phyloP scores from a whole-genome alignment of 2,797 vertebrate species.

The Epinephelus coioides region DNA sequence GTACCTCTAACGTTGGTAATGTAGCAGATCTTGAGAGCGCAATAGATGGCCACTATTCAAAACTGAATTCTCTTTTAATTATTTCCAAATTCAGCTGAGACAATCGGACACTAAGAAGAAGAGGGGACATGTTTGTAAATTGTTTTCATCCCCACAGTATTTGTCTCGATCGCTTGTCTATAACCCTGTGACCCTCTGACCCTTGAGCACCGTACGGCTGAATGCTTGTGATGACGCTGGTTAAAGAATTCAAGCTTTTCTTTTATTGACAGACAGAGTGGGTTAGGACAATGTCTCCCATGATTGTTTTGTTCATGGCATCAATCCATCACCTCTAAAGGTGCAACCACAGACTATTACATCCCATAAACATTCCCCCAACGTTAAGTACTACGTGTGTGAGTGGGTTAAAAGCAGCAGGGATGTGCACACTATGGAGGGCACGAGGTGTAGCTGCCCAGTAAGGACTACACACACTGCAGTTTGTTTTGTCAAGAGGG shows the following conservation, averaged over 20 bases:
- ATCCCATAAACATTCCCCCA: not conserved
- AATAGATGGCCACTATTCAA: not conserved
- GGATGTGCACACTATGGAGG: not conserved
- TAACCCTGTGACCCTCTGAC: conserved; percentile 31
- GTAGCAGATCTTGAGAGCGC: not conserved
- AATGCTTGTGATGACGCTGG: not conserved
- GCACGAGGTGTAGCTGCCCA: conserved; percentile 6
- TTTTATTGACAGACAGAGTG: not conserved
- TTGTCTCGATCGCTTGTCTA: conserved; percentile 7
- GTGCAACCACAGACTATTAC: not conserved
- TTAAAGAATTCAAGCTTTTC: not conserved
- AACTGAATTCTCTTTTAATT: not conserved
- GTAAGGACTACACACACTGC: conserved; percentile 3
- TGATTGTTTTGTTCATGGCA: conserved; percentile 29
- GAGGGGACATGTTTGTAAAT: not conserved
- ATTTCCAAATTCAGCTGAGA: conserved; percentile 1
- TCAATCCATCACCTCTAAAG: conserved; percentile 19
- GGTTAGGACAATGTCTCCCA: conserved; percentile 4
- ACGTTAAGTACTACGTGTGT: conserved; percentile 1
- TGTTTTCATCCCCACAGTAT: not conserved
- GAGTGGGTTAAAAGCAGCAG: conserved; percentile 24
- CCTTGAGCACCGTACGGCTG: not conserved
- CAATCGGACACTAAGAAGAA: not conserved
- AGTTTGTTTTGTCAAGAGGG: conserved; percentile 33
- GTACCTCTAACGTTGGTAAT: not conserved